Evolutionary conservation across 2,113 vertebrate genomes (phyloP), one percentile per base, ranked within the genome.

Genomic region (Rallus limicola): DNA sequence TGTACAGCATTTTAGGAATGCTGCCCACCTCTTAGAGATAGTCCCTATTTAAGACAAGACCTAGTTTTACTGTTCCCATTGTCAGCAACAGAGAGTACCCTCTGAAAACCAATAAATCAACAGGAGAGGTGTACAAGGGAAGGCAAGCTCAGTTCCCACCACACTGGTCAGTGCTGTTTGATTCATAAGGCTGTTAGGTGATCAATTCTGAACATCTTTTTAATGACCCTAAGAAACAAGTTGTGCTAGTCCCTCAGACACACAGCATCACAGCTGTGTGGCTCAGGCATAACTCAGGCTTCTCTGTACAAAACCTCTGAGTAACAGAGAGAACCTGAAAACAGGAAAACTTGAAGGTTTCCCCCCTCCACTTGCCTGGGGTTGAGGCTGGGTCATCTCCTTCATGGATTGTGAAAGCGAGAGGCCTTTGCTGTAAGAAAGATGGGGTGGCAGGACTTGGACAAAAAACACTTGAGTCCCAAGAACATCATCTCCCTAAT

Each of bases 1-100:
- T 87, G 53, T 19, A 82, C 93, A 83, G 33, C 31, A 83, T 90
- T 95, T 94, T 79, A 93, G 31, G 38, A 95, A 87, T 65, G 65
- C 62, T 94, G 64, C 15, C 34, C 10, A 3, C 34, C 71, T 88
- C 83, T 92, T 74, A 34, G 68, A 94, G 52, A 82, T 31, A 53
- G 55, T 28, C 42, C 25, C 42, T 67, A 38, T 10, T 33, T 75
- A 71, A 94, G 95, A 93, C 34, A 89, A 80, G 40, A 84, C 65
- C 52, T 44, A 50, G 34, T 48, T 88, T 69, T 62, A 80, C 21
- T 60, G 23, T 48, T 87, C 62, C 69, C 40, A 53, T 19, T 65
- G 60, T 77, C 31, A 93, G 55, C 36, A 52, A 58, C 13, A 70
- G 48, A 86, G 31, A 55, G 21, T 50, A 3, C 18, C 23, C 52